Evolutionary conservation across 2,797 vertebrate genomes (phyloP).

Genomic region (Coccyzus lansbergi): DNA sequence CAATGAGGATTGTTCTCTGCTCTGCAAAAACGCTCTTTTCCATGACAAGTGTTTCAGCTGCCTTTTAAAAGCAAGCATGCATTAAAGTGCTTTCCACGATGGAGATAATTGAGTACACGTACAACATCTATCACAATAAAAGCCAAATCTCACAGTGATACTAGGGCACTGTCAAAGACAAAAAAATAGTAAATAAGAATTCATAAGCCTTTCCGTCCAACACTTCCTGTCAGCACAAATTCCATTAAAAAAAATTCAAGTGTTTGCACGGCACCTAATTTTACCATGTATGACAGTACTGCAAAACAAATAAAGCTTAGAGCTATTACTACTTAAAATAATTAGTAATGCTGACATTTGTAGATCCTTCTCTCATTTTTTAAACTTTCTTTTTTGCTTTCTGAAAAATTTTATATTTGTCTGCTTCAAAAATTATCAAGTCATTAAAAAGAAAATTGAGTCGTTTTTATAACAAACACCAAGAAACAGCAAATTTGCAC

Average conservation of each 20-base stretch:
- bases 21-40: neutral
- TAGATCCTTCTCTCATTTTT: neutral
- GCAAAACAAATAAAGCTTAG: neutral
- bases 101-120: neutral
- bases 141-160: slow-evolving; percentile 1
- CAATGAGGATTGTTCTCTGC: neutral
- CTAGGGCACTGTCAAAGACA: neutral
- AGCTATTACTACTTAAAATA: neutral
- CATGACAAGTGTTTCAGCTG: neutral
- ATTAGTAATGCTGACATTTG: neutral
- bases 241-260: neutral
- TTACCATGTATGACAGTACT: neutral
- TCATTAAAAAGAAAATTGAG: slow-evolving; percentile 31
- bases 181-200: slow-evolving; percentile 16
- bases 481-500: neutral
- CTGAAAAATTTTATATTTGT: neutral
- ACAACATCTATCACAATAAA: slow-evolving; percentile 40
- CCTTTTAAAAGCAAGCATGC: neutral
- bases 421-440: slow-evolving; percentile 10
- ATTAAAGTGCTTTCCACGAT: slow-evolving; percentile 13
- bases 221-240: neutral
- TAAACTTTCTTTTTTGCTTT: neutral
- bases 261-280: neutral
- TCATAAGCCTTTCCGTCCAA: neutral
- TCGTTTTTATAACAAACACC: slow-evolving; percentile 4